phyloP scores from a whole-genome alignment of 2,888 invertebrate genomes.

The Mactromeris polynyma region DNA sequence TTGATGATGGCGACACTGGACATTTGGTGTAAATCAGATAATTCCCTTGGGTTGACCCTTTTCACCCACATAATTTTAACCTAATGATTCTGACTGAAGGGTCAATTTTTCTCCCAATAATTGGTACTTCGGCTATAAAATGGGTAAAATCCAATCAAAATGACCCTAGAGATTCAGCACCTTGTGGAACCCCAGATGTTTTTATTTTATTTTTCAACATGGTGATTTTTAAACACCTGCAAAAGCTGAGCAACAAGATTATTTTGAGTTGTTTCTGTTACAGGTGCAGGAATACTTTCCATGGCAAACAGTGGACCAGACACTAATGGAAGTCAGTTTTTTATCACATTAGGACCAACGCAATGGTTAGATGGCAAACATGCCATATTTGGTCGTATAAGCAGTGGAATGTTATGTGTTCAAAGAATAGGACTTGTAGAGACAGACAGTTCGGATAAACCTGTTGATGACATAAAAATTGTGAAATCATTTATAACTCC shows the following conservation, averaged over 20 bases:
- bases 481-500: constrained; percentile 78
- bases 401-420: constrained; percentile 95
- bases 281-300: constrained; percentile 94
- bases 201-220: no score
- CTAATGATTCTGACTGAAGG: no score
- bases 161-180: no score
- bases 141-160: no score
- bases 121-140: no score
- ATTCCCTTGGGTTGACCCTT: no score
- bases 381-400: constrained; percentile 96
- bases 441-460: constrained; percentile 96
- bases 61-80: no score
- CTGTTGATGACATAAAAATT: constrained; percentile 89
- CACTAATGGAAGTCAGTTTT: constrained; percentile 99
- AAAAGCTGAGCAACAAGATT: not conserved
- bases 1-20: no score
- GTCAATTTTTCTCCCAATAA: no score
- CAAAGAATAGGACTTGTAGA: constrained; percentile 97
- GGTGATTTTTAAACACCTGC: no score
- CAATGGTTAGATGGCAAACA: constrained; percentile 99
- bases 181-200: no score
- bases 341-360: constrained; percentile 97
- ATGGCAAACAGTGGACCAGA: constrained; percentile 99
- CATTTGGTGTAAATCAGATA: no score
- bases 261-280: constrained; percentile 43